Evolutionary conservation across 2,888 invertebrate genomes (phyloP), one percentile per base, ranked within the genome.

Genomic region (Tachina fera): DNA sequence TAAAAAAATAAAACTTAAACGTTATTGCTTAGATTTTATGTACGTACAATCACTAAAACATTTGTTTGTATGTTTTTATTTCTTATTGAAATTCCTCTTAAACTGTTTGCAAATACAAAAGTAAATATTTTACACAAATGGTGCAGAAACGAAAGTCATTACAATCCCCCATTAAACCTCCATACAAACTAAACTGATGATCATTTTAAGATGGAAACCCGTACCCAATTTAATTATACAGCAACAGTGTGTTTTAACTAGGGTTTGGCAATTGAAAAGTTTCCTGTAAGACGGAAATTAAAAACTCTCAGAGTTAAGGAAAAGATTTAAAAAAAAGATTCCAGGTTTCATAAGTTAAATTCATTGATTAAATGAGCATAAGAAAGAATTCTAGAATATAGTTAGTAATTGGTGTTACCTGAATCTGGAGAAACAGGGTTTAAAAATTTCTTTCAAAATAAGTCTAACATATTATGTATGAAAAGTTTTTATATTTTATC

Each of bases 91-190:
- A 19, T 39, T 16, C 9, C 43, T 43, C 31, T 45, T 49, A 49
- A 60, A 47, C n/a, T 72, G 19, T 63, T 16, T 71, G 56, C 58
- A 45, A 22, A 31, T 47, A 31, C 9, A 14, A 22, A 22, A 10
- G 19, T 19, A 53, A 41, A n/a, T n/a, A 39, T n/a, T 49, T 14
- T n/a, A 31, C 11, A 14, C 43, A 16, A n/a, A 51, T n/a, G 10
- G 16, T 19, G 9, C 10, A 53, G 19, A 61, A 9, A 1, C 13
- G 6, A 61, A 22, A 11, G 43, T 8, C 13, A 71, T 22, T 61
- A 63, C 19, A 47, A 43, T 56, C 70, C 76, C 70, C 82, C 71
- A 71, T 82, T 82, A 71, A 70, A 82, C 71, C 76, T 63, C 56
- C 70, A 82, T 82, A 65, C 70, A 75, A 82, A 56, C 45, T 39